Evolutionary conservation across 2,113 vertebrate genomes (phyloP).

Genomic region (Scopus umbretta): DNA sequence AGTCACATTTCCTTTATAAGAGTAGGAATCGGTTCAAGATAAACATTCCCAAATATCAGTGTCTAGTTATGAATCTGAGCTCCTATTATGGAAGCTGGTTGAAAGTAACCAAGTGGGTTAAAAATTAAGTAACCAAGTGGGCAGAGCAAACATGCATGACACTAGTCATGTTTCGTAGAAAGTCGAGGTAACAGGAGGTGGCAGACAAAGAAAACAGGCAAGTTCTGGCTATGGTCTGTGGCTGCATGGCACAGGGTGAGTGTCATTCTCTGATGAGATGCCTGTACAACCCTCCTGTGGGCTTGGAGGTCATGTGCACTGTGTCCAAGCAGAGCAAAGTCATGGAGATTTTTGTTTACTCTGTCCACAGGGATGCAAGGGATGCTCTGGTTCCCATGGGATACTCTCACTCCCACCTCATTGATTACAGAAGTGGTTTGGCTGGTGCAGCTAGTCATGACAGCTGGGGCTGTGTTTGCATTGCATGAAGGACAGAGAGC

Average conservation of each 20-base stretch:
- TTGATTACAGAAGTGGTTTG: not conserved
- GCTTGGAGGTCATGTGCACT: not conserved
- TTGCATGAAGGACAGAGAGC: not conserved
- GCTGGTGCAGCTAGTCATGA: not conserved
- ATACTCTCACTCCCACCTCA: not conserved
- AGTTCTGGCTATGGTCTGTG: not conserved
- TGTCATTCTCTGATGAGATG: not conserved
- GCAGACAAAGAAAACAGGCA: not conserved
- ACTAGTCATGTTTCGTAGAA: not conserved
- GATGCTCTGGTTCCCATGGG: not conserved
- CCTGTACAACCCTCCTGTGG: not conserved
- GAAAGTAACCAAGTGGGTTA: not conserved
- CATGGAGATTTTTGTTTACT: not conserved
- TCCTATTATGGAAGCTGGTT: not conserved
- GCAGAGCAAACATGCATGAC: not conserved
- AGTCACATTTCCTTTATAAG: not conserved
- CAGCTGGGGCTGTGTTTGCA: not conserved
- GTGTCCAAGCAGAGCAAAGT: not conserved
- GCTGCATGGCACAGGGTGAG: not conserved
- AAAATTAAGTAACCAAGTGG: too few species aligned
- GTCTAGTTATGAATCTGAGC: not conserved
- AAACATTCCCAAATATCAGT: accelerated
- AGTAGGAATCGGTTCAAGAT: not conserved
- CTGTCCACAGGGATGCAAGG: not conserved
- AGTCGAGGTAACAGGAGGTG: not conserved